phyloP scores from a whole-genome alignment of 1,140 invertebrate species.

The Papilio helenus region DNA sequence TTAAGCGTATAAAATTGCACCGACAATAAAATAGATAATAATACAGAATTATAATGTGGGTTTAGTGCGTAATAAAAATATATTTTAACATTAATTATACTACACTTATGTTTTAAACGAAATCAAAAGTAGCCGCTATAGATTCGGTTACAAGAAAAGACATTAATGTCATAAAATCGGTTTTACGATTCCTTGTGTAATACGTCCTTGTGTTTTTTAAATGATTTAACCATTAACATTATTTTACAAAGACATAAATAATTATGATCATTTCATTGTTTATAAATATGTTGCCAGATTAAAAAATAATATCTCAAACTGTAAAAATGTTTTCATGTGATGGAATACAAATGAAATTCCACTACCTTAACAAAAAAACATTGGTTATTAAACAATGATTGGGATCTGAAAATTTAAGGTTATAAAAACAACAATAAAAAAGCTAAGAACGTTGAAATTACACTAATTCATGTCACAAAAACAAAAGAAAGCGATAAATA shows the following conservation, averaged over 20 bases:
- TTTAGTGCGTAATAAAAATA: slow-evolving; percentile 36
- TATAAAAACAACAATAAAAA: not conserved
- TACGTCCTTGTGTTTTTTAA: not conserved
- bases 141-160: not conserved
- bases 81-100: slow-evolving; percentile 28
- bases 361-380: too few relatives aligned
- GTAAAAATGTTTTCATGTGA: not conserved
- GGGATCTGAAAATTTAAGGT: not conserved
- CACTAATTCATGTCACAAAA: not conserved
- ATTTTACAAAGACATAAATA: not conserved
- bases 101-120: not conserved
- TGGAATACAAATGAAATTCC: too few relatives aligned
- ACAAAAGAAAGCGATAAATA: slow-evolving; percentile 14
- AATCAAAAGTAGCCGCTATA: slow-evolving; percentile 31
- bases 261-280: not conserved
- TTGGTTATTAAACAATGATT: too few relatives aligned
- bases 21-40: slow-evolving; percentile 27
- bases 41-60: slow-evolving; percentile 25
- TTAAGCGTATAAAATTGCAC: slow-evolving; percentile 27
- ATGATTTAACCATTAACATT: not conserved
- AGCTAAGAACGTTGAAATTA: not conserved
- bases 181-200: slow-evolving; percentile 1
- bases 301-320: not conserved
- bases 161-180: slow-evolving; percentile 5
- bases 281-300: not conserved